phyloP scores from a whole-genome alignment of 2,888 invertebrate genomes.

The Altica lythri region DNA sequence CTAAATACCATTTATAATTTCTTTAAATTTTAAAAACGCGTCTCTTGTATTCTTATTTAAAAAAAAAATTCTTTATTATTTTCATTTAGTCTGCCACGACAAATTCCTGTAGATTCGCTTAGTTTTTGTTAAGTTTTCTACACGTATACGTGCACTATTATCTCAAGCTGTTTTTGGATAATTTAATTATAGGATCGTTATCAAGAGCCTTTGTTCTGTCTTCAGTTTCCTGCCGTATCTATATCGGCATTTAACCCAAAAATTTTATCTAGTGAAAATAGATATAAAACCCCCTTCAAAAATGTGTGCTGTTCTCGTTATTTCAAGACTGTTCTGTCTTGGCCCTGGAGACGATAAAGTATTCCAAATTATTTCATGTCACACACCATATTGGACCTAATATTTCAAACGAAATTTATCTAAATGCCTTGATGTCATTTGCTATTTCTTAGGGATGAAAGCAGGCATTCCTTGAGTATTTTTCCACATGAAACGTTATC shows the following conservation, averaged over 20 bases:
- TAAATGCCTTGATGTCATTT: constrained; percentile 14
- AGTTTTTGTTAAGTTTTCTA: too few species aligned
- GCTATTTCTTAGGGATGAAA: not conserved
- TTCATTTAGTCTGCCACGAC: too few species aligned
- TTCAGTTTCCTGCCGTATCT: not conserved
- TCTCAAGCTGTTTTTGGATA: too few species aligned
- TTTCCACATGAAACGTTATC: constrained; percentile 13
- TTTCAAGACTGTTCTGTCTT: constrained; percentile 18
- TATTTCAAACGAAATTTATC: constrained; percentile 23
- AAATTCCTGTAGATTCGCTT: too few species aligned
- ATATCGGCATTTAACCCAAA: constrained; percentile 5
- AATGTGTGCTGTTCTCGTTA: constrained; percentile 12
- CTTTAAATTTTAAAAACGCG: too few species aligned
- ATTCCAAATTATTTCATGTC: constrained; percentile 24
- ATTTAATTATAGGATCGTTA: constrained; percentile 4
- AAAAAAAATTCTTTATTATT: too few species aligned
- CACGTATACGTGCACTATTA: too few species aligned
- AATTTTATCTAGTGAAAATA: constrained; percentile 15
- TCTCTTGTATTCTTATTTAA: too few species aligned
- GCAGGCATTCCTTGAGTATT: constrained; percentile 5
- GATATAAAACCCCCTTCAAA: constrained; percentile 16
- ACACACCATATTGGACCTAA: constrained; percentile 25
- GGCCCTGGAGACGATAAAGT: constrained; percentile 17
- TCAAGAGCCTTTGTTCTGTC: not conserved
- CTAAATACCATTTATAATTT: too few species aligned